phyloP scores from a whole-genome alignment of 35 echinoderm and acorn worm genomes.

The Amphiura filiformis region DNA sequence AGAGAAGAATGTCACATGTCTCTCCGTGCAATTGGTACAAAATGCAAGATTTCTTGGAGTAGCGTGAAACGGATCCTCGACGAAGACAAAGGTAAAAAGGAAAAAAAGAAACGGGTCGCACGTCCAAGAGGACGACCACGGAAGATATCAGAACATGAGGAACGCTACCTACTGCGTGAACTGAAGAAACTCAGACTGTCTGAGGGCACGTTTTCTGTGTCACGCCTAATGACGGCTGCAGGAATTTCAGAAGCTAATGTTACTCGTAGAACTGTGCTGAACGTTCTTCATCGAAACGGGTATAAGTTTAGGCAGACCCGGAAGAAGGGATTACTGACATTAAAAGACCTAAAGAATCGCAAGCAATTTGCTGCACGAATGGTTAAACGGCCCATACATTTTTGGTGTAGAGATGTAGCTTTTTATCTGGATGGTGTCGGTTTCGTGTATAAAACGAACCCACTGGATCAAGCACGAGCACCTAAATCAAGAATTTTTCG shows the following conservation, averaged over 20 bases:
- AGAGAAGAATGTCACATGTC: neutral
- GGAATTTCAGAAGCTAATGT: neutral
- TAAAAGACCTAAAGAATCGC: neutral
- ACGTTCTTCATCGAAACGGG: neutral
- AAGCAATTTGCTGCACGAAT: conserved; percentile 8
- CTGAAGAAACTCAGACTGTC: neutral
- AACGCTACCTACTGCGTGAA: neutral
- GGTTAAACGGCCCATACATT: neutral
- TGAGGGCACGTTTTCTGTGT: neutral
- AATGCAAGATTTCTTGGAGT: neutral
- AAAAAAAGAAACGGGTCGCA: neutral
- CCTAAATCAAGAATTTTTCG: neutral
- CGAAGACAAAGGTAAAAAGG: neutral
- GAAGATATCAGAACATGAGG: neutral
- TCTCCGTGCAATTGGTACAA: neutral
- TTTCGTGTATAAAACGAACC: conserved; percentile 38
- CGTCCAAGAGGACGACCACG: neutral
- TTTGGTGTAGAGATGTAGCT: conserved; percentile 2
- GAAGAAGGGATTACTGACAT: conserved; percentile 16
- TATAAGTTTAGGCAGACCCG: neutral
- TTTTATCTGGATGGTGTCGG: conserved; percentile 37
- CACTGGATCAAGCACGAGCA: conserved; percentile 22
- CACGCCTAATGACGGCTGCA: neutral
- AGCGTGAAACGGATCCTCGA: neutral
- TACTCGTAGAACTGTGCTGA: neutral